phyloP scores from a whole-genome alignment of 2,113 vertebrate species.

The Aspidoscelis tigris region DNA sequence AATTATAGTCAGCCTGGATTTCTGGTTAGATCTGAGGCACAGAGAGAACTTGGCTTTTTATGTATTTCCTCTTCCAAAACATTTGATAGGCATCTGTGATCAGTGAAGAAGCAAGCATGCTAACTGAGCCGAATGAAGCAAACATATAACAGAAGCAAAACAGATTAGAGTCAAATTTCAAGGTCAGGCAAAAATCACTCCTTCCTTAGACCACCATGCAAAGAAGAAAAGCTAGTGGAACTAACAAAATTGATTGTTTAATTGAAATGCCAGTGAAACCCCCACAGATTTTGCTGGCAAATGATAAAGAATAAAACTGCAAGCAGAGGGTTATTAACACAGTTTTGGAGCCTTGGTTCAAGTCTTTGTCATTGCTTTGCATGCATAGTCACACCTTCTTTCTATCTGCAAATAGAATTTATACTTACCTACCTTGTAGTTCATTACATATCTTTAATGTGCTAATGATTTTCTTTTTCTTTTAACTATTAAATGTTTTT shows the following conservation, averaged over 20 bases:
- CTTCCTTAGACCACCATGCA: not conserved
- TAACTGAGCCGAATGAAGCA: not conserved
- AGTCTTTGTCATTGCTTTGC: not conserved
- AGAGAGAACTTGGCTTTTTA: not conserved
- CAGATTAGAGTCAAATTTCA: slow-evolving; percentile 1
- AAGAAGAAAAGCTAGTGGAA: not conserved
- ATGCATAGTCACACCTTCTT: not conserved
- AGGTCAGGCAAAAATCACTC: not conserved
- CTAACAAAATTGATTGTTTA: slow-evolving; percentile 15
- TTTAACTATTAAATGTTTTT: slow-evolving; percentile 53
- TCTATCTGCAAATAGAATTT: slow-evolving; percentile 24
- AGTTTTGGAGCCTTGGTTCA: not conserved
- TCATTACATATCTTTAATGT: slow-evolving; percentile 63
- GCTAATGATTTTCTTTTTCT: slow-evolving; percentile 42
- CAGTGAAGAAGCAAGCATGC: not conserved
- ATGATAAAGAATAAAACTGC: not conserved
- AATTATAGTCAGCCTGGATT: not conserved
- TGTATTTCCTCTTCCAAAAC: not conserved
- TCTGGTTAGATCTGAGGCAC: too few species aligned
- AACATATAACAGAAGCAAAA: not conserved
- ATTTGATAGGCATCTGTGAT: not conserved
- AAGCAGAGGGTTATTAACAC: not conserved
- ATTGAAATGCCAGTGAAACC: slow-evolving; percentile 1
- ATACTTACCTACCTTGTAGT: slow-evolving; percentile 34
- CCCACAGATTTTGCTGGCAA: not conserved